Conservation (phyloP, 2,888 invertebrate species). For the Branchellion lobata region DNA sequence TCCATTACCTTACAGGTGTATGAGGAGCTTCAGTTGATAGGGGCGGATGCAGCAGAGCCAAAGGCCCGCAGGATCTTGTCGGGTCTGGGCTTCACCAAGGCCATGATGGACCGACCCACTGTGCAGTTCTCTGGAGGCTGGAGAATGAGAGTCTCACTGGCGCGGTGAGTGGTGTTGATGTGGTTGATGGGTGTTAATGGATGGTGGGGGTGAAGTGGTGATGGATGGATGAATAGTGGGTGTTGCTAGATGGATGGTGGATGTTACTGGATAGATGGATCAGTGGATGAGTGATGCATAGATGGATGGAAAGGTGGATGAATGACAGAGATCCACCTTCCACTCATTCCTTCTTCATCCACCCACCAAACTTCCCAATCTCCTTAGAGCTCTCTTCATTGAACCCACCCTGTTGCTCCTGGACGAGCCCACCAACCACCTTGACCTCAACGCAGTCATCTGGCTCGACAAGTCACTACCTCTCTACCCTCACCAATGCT, state of each 20-base stretch:
- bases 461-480: conserved; percentile 98
- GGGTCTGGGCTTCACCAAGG: conserved; percentile 82
- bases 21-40: conserved; percentile 89
- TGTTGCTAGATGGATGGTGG: too few relatives aligned
- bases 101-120: conserved; percentile 80
- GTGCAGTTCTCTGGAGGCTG: conserved; percentile 79
- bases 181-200: background rate
- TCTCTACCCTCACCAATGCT: too few relatives aligned
- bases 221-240: background rate
- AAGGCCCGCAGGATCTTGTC: conserved; percentile 91
- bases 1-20: conserved; percentile 70
- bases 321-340: background rate
- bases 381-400: conserved; percentile 85
- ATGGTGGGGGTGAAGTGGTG: background rate
- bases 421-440: conserved; percentile 98
- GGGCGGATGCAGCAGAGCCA: conserved; percentile 96
- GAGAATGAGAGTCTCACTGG: conserved; percentile 97
- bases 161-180: conserved; percentile 66
- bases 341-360: conserved; percentile 9
- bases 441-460: conserved; percentile 98
- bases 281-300: background rate
- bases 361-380: background rate
- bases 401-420: conserved; percentile 94
- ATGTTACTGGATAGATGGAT: background rate
- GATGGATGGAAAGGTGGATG: background rate